Base-by-base conservation (phyloP, 2,797 vertebrate species). In the Crocidura indochinensis region DNA sequence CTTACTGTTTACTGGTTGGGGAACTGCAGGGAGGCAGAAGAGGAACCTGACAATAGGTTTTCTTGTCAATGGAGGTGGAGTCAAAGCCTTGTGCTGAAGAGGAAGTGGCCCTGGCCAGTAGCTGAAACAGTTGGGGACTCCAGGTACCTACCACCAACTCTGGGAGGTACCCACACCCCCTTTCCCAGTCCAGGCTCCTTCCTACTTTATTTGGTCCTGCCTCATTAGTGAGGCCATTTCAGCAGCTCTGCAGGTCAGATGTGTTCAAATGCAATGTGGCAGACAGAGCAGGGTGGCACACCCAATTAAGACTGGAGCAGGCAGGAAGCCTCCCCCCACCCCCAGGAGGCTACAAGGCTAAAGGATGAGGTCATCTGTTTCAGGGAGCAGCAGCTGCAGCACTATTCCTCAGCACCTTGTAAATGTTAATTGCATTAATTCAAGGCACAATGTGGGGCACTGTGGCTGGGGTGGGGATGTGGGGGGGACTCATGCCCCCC, bases 251-350 rank as follows among this genome's bases (percentile, higher is more conserved):
- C 92, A 95, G 94, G 95, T 95, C 95, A 96, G 87, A 91, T 27
- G 22, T 95, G 73, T 90, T 74, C 85, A 96, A 92, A 96, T 95
- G 85, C 27, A 74, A 94, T 91, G 91, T 95, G 95, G 91, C 95
- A 95, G 93, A 82, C 47, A 51, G 64, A 80, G 47, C 20, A 38
- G 85, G 78, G 74, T 88, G 92, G 75, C 62, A 94, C 88, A 86
- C 71, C 69, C 87, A 91, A 85, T 83, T 74, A 96, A 91, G 44
- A 53, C 90, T 84, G 67, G 49, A 68, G 31, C 53, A n/a, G n/a
- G 67, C 67, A 71, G 31, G 82, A 74, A 27, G 44, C 62, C 64
- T n/a, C n/a, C 24, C 12, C 72, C 4, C 38, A 31, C 0, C 24
- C 8, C 22, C 62, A 46, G 49, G 38, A 38, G 38, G 38, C 81